These are phyloP conservation scores for Coranthus polyacanthus DNA, from an alignment of 2,797 vertebrate species.

Conservation along the genomic window DNA sequence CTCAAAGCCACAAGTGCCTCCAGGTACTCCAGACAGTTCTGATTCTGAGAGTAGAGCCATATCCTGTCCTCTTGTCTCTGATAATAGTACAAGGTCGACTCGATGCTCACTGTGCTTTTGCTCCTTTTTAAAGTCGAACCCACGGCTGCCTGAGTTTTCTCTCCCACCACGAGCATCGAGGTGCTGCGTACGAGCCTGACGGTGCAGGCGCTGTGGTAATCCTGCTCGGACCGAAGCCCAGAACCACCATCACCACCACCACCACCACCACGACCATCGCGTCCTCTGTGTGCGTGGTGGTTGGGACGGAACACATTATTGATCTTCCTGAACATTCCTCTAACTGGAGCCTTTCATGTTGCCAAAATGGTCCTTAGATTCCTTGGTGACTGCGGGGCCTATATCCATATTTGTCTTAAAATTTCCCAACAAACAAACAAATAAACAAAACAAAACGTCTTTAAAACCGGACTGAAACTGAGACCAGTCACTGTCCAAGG, in stretches of 20 bases:
- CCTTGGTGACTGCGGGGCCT: neutral
- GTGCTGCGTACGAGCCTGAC: constrained; percentile 93
- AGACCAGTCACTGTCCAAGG: constrained; percentile 77
- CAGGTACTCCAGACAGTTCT: constrained; percentile 94
- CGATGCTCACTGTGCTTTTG: constrained; percentile 89
- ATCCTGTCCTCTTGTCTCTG: constrained; percentile 91
- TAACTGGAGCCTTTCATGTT: constrained; percentile 33
- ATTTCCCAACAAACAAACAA: neutral
- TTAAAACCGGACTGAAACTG: neutral
- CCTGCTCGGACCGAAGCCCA: constrained; percentile 56
- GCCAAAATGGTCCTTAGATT: neutral
- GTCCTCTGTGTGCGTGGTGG: constrained; percentile 75
- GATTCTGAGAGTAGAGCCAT: constrained; percentile 93
- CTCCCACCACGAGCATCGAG: constrained; percentile 92
- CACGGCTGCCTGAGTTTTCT: constrained; percentile 75
- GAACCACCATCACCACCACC: constrained; percentile 5
- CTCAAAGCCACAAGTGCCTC: constrained; percentile 94
- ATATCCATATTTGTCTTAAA: constrained; percentile 28
- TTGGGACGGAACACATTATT: constrained; percentile 91
- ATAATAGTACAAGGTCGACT: constrained; percentile 86
- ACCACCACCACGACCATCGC: constrained; percentile 16
- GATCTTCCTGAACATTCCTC: constrained; percentile 93
- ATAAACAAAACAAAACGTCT: neutral
- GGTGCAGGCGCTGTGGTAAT: constrained; percentile 84
- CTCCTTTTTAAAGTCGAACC: constrained; percentile 90